phyloP scores from a whole-genome alignment of 2,797 vertebrate genomes.

The Sparus aurata region DNA sequence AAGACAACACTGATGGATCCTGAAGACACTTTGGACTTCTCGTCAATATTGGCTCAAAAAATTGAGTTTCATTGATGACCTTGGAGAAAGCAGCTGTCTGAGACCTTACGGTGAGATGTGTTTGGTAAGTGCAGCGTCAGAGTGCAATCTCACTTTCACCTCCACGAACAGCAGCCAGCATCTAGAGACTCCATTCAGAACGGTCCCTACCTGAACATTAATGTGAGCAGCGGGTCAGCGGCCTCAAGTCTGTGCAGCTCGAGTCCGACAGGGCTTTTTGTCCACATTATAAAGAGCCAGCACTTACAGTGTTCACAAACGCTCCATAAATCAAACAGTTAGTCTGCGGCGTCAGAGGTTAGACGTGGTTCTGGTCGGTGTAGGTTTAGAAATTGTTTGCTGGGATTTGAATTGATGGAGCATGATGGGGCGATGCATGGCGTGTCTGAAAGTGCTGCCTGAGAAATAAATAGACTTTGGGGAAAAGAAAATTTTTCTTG shows the following conservation, averaged over 20 bases:
- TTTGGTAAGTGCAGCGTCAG: not conserved
- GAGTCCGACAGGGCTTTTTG: not conserved
- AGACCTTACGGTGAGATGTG: not conserved
- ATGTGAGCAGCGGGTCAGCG: not conserved
- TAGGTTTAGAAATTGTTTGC: slow-evolving; percentile 2
- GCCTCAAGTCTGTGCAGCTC: not conserved
- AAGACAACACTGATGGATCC: too few relatives aligned
- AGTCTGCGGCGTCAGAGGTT: not conserved
- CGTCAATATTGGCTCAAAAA: not conserved
- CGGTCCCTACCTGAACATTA: slow-evolving; percentile 8
- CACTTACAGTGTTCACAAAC: not conserved
- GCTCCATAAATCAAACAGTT: slow-evolving; percentile 20
- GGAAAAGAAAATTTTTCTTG: not conserved
- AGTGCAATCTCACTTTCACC: not conserved
- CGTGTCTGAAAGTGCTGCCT: not conserved
- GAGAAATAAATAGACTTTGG: not conserved
- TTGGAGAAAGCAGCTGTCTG: not conserved
- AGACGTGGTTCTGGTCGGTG: slow-evolving; percentile 2
- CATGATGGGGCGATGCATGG: slow-evolving; percentile 7
- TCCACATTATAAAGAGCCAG: not conserved
- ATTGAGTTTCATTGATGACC: not conserved
- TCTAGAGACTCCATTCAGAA: not conserved
- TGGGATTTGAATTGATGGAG: slow-evolving; percentile 7
- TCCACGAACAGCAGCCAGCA: not conserved
- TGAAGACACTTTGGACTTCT: not conserved